Evolutionary conservation across 2,888 invertebrate species (phyloP).

Genomic region (Gryllus longicercus): DNA sequence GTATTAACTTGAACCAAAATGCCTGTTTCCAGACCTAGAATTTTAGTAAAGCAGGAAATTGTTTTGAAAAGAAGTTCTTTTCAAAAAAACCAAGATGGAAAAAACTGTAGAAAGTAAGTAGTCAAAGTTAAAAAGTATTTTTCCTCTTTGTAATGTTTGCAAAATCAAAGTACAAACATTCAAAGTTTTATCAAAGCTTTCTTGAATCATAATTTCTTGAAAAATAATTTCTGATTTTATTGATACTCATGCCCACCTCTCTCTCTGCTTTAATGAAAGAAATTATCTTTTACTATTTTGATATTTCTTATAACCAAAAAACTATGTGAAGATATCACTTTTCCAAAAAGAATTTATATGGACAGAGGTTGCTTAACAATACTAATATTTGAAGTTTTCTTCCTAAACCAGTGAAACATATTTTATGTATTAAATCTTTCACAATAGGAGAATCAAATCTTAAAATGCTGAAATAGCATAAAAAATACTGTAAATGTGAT

Average conservation of each 20-base stretch:
- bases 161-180: not conserved
- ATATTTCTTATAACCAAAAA: not conserved
- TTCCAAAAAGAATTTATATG: too few species aligned
- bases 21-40: not conserved
- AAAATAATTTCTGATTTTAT: too few species aligned
- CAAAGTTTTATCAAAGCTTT: not conserved
- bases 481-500: too few species aligned
- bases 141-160: slow-evolving; percentile 5
- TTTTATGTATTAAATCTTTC: too few species aligned
- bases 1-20: not conserved
- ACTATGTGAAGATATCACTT: too few species aligned
- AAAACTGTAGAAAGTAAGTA: not conserved
- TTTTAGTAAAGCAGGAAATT: not conserved
- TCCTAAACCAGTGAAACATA: too few species aligned
- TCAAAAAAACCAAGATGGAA: not conserved
- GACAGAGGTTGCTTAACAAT: too few species aligned
- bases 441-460: too few species aligned
- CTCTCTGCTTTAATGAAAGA: not conserved
- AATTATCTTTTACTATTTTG: not conserved
- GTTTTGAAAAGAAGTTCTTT: not conserved
- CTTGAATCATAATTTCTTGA: too few species aligned
- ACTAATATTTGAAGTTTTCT: too few species aligned
- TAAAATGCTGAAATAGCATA: too few species aligned
- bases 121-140: not conserved
- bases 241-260: too few species aligned